Percentiles rank a stretch among this genome's conserved stretches.
Evolutionary conservation across 1,140 invertebrate species (phyloP).

Genomic region (Octopus bimaculoides): DNA sequence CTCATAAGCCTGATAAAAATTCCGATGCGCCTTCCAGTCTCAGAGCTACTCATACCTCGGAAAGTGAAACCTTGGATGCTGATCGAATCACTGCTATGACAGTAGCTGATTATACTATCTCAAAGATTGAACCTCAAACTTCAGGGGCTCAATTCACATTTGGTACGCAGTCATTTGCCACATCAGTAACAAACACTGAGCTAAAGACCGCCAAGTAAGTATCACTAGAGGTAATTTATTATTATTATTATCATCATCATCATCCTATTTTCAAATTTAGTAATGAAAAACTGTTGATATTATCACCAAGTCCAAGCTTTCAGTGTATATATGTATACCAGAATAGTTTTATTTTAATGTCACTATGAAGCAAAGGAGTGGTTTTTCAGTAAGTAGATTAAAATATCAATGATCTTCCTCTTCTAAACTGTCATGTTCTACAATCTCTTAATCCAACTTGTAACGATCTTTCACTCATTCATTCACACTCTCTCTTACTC

Average conservation of each 20-base stretch:
- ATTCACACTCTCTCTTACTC: too few species aligned
- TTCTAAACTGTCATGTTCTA: too few species aligned
- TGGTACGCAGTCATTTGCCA: conserved; percentile 13
- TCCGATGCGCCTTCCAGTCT: conserved; percentile 10
- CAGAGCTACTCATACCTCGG: conserved; percentile 4
- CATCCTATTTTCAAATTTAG: not conserved
- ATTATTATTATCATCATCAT: not conserved
- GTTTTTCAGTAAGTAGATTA: too few species aligned
- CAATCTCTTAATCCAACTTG: too few species aligned
- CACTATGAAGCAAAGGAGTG: too few species aligned
- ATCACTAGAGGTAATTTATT: conserved; percentile 10
- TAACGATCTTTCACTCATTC: too few species aligned
- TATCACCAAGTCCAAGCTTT: not conserved
- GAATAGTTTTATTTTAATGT: too few species aligned
- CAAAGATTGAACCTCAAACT: conserved; percentile 3
- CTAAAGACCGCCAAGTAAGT: conserved; percentile 14
- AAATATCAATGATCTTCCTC: too few species aligned
- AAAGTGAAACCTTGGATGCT: conserved; percentile 9
- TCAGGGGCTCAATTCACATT: conserved; percentile 8
- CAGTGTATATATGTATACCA: too few species aligned
- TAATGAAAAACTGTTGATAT: not conserved
- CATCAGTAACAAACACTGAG: conserved; percentile 15
- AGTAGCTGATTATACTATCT: not conserved
- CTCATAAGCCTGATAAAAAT: conserved; percentile 12
- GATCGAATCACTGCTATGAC: conserved; percentile 1